Conservation (phyloP, 2,797 vertebrate species). For the Lepidocolaptes lacrymiger region DNA sequence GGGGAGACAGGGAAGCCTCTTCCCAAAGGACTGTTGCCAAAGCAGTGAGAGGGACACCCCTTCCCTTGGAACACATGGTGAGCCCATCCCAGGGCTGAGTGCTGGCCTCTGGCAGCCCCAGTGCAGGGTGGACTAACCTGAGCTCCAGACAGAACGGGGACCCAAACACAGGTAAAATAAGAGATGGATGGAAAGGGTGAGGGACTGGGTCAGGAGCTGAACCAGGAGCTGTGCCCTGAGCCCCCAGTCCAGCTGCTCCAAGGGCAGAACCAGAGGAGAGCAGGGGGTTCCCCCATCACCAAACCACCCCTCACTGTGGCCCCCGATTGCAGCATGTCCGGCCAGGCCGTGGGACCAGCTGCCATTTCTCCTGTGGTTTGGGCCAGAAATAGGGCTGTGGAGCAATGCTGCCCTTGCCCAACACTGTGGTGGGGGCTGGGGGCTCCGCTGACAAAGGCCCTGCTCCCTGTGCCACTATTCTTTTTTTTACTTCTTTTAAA, state of each 20-base stretch:
- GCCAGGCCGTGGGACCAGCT: neutral
- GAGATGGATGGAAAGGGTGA: neutral
- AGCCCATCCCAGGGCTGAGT: neutral
- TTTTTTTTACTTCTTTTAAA: conserved; percentile 19
- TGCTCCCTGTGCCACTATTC: neutral
- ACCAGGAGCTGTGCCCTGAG: neutral
- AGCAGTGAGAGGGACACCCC: neutral
- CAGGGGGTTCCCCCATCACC: fast-evolving
- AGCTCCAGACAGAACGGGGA: neutral
- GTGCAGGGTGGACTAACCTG: fast-evolving
- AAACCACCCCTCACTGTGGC: fast-evolving
- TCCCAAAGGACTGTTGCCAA: neutral
- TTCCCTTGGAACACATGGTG: fast-evolving
- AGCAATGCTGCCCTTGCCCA: conserved; percentile 51
- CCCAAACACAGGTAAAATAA: neutral
- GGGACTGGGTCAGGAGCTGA: neutral
- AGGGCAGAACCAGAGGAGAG: fast-evolving
- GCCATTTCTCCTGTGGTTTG: conserved; percentile 11
- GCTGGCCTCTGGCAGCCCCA: neutral
- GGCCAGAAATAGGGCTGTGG: conserved; percentile 57
- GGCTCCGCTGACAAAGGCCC: conserved; percentile 56
- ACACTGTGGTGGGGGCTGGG: neutral
- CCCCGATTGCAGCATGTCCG: conserved; percentile 28
- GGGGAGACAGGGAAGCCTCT: neutral
- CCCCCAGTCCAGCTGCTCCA: fast-evolving